These are phyloP conservation scores for Trichacis sp. DNA, from an alignment of 2,888 invertebrate genomes.

Conservation along the genomic window DNA sequence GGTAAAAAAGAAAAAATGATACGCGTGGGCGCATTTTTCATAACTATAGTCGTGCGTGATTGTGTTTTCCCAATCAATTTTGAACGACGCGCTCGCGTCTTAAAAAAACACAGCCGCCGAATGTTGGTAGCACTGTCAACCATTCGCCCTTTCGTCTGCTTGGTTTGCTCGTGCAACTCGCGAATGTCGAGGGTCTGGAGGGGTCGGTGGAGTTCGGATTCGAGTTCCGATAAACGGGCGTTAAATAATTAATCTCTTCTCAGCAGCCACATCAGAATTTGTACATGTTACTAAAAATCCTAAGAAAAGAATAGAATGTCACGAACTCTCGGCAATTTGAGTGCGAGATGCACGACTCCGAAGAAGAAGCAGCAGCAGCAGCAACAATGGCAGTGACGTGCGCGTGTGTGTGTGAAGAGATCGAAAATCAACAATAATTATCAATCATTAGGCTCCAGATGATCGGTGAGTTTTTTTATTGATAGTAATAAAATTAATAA, in stretches of 20 bases:
- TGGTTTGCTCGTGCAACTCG: constrained; percentile 7
- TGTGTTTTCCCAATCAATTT: too few relatives aligned
- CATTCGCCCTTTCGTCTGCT: neutral
- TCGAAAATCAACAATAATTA: constrained; percentile 29
- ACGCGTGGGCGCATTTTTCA: too few relatives aligned
- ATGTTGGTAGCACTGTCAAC: neutral
- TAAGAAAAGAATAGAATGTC: neutral
- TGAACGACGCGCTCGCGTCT: too few relatives aligned
- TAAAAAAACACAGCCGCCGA: neutral
- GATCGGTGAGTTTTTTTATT: constrained; percentile 49
- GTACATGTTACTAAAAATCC: too few relatives aligned
- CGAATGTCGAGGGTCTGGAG: too few relatives aligned
- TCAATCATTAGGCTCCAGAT: constrained; percentile 42
- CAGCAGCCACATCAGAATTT: too few relatives aligned
- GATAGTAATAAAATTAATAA: neutral
- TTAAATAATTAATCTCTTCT: too few relatives aligned
- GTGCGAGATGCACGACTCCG: constrained; percentile 13
- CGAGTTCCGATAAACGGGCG: too few relatives aligned
- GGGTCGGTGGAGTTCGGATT: too few relatives aligned
- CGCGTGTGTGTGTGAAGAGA: constrained; percentile 30
- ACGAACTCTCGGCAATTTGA: neutral
- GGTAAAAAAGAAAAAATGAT: too few relatives aligned
- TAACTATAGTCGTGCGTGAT: too few relatives aligned
- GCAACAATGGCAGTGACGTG: constrained; percentile 54
- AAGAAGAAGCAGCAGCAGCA: constrained; percentile 9